These are phyloP conservation scores for Drosophila tanythrix DNA, from an alignment of 2,888 invertebrate species.

Conservation along the genomic window DNA sequence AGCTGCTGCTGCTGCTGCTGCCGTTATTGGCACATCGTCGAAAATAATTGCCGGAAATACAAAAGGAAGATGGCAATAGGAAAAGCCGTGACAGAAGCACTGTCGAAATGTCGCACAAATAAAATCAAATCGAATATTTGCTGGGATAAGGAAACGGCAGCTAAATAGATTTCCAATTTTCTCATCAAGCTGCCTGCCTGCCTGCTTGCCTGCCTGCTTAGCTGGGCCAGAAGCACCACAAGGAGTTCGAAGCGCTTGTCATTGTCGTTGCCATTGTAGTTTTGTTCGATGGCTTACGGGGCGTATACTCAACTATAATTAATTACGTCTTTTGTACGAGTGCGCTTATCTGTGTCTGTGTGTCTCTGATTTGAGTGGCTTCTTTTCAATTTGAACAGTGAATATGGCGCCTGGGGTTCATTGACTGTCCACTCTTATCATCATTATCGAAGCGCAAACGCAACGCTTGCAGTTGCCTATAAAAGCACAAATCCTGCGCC, in stretches of 20 bases:
- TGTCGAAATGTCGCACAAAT: conserved; percentile 43
- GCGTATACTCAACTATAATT: conserved; percentile 73
- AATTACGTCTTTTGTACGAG: conserved; percentile 59
- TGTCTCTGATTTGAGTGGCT: conserved; percentile 63
- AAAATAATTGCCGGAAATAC: conserved; percentile 80
- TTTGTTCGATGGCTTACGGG: conserved; percentile 47
- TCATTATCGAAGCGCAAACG: conserved; percentile 14
- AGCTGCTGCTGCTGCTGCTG: conserved; percentile 4
- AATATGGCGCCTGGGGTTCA: conserved; percentile 59
- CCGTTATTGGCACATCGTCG: conserved; percentile 71
- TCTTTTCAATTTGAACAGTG: conserved; percentile 73
- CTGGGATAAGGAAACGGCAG: conserved; percentile 41
- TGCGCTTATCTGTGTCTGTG: conserved; percentile 16
- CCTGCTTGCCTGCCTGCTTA: conserved; percentile 1
- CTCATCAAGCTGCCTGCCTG: conserved; percentile 33
- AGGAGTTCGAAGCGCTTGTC: conserved; percentile 36
- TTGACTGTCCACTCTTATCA: conserved; percentile 52
- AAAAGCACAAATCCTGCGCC: conserved; percentile 49
- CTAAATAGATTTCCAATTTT: conserved; percentile 76
- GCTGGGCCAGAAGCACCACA: conserved; percentile 64
- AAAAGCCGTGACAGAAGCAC: background rate
- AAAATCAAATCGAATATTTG: conserved; percentile 61
- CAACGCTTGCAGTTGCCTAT: conserved; percentile 38
- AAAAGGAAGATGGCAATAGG: conserved; percentile 61
- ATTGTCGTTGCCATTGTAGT: conserved; percentile 36